phyloP scores from a whole-genome alignment of 2,113 vertebrate species.

The Gallinago paraguaiae region DNA sequence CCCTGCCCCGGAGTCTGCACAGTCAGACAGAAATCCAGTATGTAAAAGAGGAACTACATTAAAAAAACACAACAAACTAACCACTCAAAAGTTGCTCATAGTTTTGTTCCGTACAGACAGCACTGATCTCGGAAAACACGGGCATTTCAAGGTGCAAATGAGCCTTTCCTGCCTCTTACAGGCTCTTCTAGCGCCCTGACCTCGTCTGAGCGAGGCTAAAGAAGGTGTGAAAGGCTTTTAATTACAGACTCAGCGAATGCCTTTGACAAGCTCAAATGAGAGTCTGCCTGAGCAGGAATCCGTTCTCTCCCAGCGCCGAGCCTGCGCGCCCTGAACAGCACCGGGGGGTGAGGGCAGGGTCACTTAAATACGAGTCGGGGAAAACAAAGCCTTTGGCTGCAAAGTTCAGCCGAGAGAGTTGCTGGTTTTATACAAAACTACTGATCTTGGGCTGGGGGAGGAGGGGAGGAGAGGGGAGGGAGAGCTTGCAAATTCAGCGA shows the following conservation, averaged over 20 bases:
- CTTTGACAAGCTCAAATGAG: conserved; percentile 59
- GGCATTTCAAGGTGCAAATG: conserved; percentile 43
- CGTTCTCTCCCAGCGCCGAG: not conserved
- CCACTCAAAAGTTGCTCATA: not conserved
- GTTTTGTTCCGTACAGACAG: not conserved
- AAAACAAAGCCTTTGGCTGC: conserved; percentile 25
- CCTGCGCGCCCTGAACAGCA: conserved; percentile 3
- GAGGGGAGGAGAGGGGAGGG: too few relatives aligned
- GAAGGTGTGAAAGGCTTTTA: conserved; percentile 58
- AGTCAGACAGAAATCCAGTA: not conserved
- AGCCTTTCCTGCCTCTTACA: conserved; percentile 33
- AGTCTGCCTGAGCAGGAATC: conserved; percentile 27
- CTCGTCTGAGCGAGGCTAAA: conserved; percentile 31
- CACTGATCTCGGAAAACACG: not conserved
- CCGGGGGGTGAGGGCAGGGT: not conserved
- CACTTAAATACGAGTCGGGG: not conserved
- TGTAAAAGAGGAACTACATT: not conserved
- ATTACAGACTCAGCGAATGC: conserved; percentile 21
- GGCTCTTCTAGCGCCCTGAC: not conserved
- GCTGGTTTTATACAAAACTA: not conserved
- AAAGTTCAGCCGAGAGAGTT: not conserved
- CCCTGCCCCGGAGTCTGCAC: not conserved
- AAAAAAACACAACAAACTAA: not conserved
- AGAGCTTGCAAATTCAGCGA: not conserved
- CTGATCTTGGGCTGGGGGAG: not conserved